Evolutionary conservation across 2,888 invertebrate species (phyloP), one percentile per base, ranked within the genome.

Genomic region (Uloborus plumipes): DNA sequence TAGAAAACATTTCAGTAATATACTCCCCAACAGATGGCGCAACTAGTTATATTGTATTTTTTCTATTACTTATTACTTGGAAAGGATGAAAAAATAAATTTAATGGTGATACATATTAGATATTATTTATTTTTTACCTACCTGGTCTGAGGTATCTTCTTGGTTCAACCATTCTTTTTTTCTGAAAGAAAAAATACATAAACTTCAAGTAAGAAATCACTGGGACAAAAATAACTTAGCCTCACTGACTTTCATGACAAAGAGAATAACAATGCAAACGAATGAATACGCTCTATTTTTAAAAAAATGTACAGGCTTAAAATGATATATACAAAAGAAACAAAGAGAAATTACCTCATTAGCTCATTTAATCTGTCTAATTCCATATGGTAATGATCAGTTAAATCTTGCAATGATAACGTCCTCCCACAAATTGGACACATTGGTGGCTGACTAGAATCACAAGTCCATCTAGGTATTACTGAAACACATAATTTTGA

Each of bases 351-450:
- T 18, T 71, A 83, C 83, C 73, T 76, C 62, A 77, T 84, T 11
- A 88, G 84, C 75, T 87, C 88, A 49, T 88, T 89, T 71, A 94
- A 90, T 86, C 93, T 93, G 84, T 94, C 94, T 85, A 96, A 91
- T 90, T 97, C 97, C 84, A 94, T 91, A 67, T 92, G 90, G 85
- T 95, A 92, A 89, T 97, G 97, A 50, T 93, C 91, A 86, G 95
- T 94, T 18, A 96, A 90, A 89, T 97, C 97, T 2, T 93, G 93
- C 1, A 93, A 92, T 65, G 95, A 91, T 61, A 97, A 91, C 2
- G 95, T 95, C 84, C 94, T 93, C 85, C 96, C 94, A 89, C 97
- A 97, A 0, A 95, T 94, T 0, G 97, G 97, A 88, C 97, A 97
- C 18, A 64, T 50, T 1, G 82, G 83, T 15, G 83, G 83, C 18